These are phyloP conservation scores for Rhinatrema bivittatum DNA, from an alignment of 2,797 vertebrate genomes.

Conservation along the genomic window DNA sequence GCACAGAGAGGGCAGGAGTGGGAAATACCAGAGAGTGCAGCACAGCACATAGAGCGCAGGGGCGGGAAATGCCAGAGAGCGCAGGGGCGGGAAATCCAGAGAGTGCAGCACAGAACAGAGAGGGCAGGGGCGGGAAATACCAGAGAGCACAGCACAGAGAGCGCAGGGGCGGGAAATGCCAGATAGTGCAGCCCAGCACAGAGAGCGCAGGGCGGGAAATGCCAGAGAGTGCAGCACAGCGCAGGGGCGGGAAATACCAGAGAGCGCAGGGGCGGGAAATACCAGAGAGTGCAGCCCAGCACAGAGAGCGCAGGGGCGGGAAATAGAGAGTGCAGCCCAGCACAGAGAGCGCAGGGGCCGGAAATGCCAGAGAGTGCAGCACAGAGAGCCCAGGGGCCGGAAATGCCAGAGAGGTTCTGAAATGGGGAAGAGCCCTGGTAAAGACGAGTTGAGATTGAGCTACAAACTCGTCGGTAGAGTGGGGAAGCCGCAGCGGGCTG, in stretches of 20 bases:
- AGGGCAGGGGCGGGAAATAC: background rate
- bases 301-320: background rate
- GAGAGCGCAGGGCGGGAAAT: background rate
- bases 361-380: background rate
- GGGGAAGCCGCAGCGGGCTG: too few species aligned
- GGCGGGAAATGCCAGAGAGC: background rate
- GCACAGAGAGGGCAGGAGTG: background rate
- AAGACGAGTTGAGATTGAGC: too few species aligned
- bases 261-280: background rate
- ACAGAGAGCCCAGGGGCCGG: background rate
- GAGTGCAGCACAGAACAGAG: background rate
- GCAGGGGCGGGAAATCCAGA: background rate
- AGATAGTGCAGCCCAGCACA: background rate
- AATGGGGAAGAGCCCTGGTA: background rate
- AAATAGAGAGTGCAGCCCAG: background rate
- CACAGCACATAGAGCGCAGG: background rate
- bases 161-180: too few species aligned
- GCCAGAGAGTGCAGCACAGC: background rate
- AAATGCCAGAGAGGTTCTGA: background rate
- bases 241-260: background rate
- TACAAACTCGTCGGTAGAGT: too few species aligned
- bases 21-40: background rate
- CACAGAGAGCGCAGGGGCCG: background rate
- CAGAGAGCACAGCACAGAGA: background rate
- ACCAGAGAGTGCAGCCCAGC: background rate